Evolutionary conservation across 2,797 vertebrate species (phyloP), one percentile per base, ranked within the genome.

Genomic region (Simalia tracyae): DNA sequence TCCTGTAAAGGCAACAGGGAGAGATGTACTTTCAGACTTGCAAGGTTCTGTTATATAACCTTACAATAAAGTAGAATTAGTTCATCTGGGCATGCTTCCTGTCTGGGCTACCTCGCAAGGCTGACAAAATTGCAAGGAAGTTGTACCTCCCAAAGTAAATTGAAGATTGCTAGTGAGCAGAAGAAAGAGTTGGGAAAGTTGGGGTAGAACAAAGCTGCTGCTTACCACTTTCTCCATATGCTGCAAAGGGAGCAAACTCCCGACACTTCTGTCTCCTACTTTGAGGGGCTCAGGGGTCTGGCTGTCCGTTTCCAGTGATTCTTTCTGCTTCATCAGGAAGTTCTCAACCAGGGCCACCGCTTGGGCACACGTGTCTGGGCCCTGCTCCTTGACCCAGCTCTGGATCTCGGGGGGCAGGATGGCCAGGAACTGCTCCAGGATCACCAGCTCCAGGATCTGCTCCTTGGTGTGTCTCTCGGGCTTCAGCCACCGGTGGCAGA

Each of bases 141-240:
- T 7, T 54, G 50, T 0, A 54, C 50, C 50, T 54, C 50, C 50
- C 50, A 54, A 54, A 54, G 50, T 8, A 54, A 54, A 8, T 54
- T 54, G 50, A 54, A 54, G 50, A 8, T 54, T 54, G 50, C 50
- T 5, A 54, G 50, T 54, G 50, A 54, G 50, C 50, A 54, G 50
- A 54, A 54, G 7, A 54, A 54, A 7, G 50, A 54, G 50, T 54
- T 54, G 50, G 50, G 50, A 54, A 54, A 7, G 50, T 54, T 54
- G 50, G 50, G 50, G 50, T 54, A 5, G 50, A 54, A 54, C 50
- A 54, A 54, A 54, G 50, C 50, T 54, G 50, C 50, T 9, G 1
- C 90, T 87, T 28, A 91, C 90, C 90, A 91, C 90, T 91, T 87
- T 91, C 57, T 91, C 86, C 90, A 91, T 87, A 19, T 91, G 90